Conservation (phyloP, 2,113 vertebrate species). For the Nothoprocta pentlandii region DNA sequence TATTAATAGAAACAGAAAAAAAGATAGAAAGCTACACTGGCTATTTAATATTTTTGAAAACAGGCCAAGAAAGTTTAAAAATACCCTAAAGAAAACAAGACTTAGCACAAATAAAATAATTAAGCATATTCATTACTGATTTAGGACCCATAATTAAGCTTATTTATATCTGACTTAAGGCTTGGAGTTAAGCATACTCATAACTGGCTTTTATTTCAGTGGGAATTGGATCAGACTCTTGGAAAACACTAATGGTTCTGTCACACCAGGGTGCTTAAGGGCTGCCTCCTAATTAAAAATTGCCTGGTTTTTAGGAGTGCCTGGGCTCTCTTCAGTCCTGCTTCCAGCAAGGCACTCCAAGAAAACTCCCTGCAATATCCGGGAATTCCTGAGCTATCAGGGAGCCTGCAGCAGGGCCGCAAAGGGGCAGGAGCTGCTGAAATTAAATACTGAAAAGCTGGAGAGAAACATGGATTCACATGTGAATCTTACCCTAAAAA, state of each 20-base stretch:
- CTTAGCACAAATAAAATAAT: slow-evolving; percentile 37
- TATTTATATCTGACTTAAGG: slow-evolving; percentile 31
- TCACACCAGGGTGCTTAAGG: neutral
- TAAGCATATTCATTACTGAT: slow-evolving; percentile 16
- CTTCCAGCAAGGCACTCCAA: fast-evolving
- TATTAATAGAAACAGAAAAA: slow-evolving; percentile 3
- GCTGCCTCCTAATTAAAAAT: neutral
- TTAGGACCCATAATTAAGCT: slow-evolving; percentile 18
- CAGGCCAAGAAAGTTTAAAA: slow-evolving; percentile 25
- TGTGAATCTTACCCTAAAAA: neutral
- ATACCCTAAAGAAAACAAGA: slow-evolving; percentile 22
- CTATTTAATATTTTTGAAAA: neutral
- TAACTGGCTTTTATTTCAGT: neutral
- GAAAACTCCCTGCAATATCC: neutral
- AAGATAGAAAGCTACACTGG: neutral
- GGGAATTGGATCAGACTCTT: neutral
- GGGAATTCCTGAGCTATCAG: neutral
- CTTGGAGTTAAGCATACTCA: slow-evolving; percentile 2
- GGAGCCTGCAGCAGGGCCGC: neutral
- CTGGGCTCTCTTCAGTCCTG: neutral
- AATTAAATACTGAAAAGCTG: neutral
- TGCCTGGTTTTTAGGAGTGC: neutral
- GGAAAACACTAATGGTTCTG: neutral
- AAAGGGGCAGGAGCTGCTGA: fast-evolving
- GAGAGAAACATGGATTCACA: neutral